These are phyloP conservation scores for Perca fluviatilis DNA, from an alignment of 2,113 vertebrate genomes.

Conservation along the genomic window DNA sequence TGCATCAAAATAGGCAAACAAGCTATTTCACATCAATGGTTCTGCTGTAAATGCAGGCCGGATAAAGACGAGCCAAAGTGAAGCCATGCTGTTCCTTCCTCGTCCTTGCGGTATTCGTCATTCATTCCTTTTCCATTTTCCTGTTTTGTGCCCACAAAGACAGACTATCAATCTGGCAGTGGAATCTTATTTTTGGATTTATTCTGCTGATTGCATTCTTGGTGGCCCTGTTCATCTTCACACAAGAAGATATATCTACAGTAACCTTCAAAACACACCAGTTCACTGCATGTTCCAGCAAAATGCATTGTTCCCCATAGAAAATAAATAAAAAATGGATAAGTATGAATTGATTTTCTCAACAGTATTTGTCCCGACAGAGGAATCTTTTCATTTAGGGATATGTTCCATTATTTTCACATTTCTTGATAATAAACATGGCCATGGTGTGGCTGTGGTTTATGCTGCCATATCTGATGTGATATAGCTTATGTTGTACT, in stretches of 20 bases:
- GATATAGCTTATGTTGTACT: not conserved
- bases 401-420: not conserved
- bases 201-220: not conserved
- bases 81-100: not conserved
- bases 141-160: not conserved
- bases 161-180: not conserved
- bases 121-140: not conserved
- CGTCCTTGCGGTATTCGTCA: not conserved
- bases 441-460: not conserved
- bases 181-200: not conserved
- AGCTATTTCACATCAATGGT: too few relatives aligned
- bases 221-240: too few relatives aligned
- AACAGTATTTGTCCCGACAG: not conserved
- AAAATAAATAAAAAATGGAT: not conserved
- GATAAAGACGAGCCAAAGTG: not conserved
- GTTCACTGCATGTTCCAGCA: not conserved
- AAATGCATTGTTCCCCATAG: not conserved
- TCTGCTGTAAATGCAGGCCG: not conserved
- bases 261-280: not conserved
- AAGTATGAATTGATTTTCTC: not conserved
- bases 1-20: too few relatives aligned
- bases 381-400: not conserved
- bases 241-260: too few relatives aligned
- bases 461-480: not conserved
- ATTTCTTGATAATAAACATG: not conserved